These are phyloP conservation scores for Stenurella melanura DNA, from an alignment of 2,888 invertebrate species.

Conservation along the genomic window DNA sequence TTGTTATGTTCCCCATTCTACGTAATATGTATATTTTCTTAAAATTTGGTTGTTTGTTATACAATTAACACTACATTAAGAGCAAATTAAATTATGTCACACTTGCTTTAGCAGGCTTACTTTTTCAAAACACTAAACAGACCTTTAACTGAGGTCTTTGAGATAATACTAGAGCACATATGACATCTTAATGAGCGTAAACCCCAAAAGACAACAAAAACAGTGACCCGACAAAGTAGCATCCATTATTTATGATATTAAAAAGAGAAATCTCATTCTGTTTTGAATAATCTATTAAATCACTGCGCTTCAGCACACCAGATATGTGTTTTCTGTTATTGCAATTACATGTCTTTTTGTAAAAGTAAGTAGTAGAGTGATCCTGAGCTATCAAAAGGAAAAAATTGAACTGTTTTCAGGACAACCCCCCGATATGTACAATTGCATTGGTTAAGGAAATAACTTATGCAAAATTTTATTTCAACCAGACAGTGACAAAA, in stretches of 20 bases:
- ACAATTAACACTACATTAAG: background rate
- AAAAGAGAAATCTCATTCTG: background rate
- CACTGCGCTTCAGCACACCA: background rate
- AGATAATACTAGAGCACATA: constrained; percentile 4
- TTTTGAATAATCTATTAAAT: constrained; percentile 6
- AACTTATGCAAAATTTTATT: too few species aligned
- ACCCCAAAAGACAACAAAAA: constrained; percentile 15
- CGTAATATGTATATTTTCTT: background rate
- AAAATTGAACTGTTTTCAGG: too few species aligned
- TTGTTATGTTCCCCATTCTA: background rate
- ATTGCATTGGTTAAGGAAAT: too few species aligned
- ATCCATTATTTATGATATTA: background rate
- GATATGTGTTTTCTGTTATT: too few species aligned
- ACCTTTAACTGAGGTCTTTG: background rate
- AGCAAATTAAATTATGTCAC: background rate
- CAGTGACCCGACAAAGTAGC: background rate
- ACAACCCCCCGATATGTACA: too few species aligned
- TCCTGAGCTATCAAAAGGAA: too few species aligned
- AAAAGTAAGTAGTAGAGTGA: too few species aligned
- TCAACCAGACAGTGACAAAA: too few species aligned
- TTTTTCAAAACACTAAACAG: constrained; percentile 6
- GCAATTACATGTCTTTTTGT: too few species aligned
- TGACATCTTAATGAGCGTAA: constrained; percentile 9
- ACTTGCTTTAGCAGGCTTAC: background rate
- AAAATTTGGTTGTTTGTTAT: background rate